Evolutionary conservation across 1,140 invertebrate species (phyloP), one percentile per base, ranked within the genome.

Genomic region (Ostrea edulis): DNA sequence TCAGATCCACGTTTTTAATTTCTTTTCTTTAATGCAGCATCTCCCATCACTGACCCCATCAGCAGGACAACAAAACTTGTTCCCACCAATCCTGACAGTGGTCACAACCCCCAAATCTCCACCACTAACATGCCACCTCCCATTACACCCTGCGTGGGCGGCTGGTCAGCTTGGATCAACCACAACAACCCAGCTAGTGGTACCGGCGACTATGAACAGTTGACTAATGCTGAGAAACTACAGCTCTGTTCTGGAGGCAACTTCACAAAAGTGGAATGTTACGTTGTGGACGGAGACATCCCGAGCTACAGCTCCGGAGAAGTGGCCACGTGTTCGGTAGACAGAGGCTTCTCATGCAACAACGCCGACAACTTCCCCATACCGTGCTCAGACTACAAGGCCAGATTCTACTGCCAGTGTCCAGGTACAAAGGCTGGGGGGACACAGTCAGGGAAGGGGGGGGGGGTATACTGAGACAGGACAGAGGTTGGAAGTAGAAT

Each of bases 321-420:
- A 82, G 81, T 89, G 22, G 86, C 87, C 14, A 82, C 83, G 3
- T 93, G 92, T 87, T 85, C 89, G 29, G 22, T 88, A 8, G 84
- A 88, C 8, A 82, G 58, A 29, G 92, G 92, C 14, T 85, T 92
- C 8, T 86, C 68, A 4, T 92, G 92, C 85, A 88, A 87, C 17
- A 90, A 89, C 12, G 82, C 55, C 14, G 90, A 91, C 62, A 92
- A 92, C 83, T 81, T 84, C 52, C 90, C 90, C 51, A 44, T 90
- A 22, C 88, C 90, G 35, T 95, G 95, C 85, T 81, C 89, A 9
- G 95, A 95, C 90, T 94, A 94, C 86, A 93, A 95, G 90, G 91
- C 95, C 9, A 88, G 94, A 83, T 93, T 95, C 83, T 89, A 90
- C 54, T 95, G 95, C 77, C 81, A 93, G 44, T 95, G 95, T 89